Percentiles rank a stretch among this genome's conserved stretches.
Conservation (phyloP, 2,113 vertebrate genomes). For the Sakesphorus luctuosus region DNA sequence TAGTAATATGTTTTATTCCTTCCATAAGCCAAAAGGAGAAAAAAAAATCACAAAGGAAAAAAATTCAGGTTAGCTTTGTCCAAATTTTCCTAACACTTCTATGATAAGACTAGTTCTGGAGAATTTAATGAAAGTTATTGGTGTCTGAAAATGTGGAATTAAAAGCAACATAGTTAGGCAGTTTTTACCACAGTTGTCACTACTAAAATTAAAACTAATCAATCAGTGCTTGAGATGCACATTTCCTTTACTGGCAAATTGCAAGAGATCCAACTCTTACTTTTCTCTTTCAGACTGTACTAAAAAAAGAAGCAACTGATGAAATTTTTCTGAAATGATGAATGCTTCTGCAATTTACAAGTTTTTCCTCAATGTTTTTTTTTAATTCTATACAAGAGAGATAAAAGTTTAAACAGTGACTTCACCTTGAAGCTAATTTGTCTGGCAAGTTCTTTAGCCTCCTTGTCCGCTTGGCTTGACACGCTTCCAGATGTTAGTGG, state of each 20-base stretch:
- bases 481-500: constrained; percentile 84
- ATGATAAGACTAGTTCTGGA: not conserved
- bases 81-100: not conserved
- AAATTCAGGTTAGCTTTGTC: not conserved
- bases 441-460: constrained; percentile 90
- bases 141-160: not conserved
- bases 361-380: not conserved
- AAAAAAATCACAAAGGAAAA: constrained; percentile 24
- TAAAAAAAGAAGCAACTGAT: not conserved
- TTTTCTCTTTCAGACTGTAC: not conserved
- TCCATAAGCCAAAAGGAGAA: constrained; percentile 23
- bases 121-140: not conserved
- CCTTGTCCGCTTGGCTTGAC: constrained; percentile 84
- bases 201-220: not conserved
- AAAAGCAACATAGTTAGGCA: not conserved
- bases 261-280: not conserved
- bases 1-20: constrained; percentile 45
- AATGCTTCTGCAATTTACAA: not conserved
- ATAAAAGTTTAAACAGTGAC: not conserved
- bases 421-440: constrained; percentile 97
- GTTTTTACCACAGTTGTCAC: not conserved
- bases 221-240: not conserved
- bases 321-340: not conserved
- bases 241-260: not conserved
- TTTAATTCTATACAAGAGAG: not conserved